These are phyloP conservation scores for Ceratothoa steindachneri DNA, from an alignment of 2,888 invertebrate genomes.

Conservation along the genomic window DNA sequence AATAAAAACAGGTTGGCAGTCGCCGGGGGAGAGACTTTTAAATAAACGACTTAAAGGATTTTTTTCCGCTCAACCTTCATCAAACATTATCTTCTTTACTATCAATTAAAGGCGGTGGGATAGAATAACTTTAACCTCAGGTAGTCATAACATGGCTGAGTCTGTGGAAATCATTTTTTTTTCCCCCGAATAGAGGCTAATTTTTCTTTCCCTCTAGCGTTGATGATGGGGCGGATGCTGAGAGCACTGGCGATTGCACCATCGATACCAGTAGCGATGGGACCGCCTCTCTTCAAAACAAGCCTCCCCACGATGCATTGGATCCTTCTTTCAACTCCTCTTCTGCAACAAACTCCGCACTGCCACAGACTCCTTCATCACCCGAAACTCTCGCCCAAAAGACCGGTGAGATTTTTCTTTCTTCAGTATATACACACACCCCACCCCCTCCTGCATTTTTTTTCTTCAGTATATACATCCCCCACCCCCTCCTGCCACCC, in stretches of 20 bases:
- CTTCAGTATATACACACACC: too few relatives aligned
- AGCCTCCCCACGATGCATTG: constrained; percentile 1
- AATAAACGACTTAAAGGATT: too few relatives aligned
- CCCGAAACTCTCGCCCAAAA: constrained; percentile 41
- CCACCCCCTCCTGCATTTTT: background rate
- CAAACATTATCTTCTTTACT: too few relatives aligned
- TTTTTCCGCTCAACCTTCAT: too few relatives aligned
- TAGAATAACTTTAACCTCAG: too few relatives aligned
- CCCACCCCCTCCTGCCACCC: background rate
- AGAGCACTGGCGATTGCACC: constrained; percentile 23
- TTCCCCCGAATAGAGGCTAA: too few relatives aligned
- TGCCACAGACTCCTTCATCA: constrained; percentile 26
- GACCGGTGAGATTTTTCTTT: constrained; percentile 31
- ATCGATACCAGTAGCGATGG: constrained; percentile 19
- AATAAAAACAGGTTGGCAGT: too few relatives aligned
- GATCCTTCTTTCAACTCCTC: constrained; percentile 1
- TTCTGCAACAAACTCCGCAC: background rate
- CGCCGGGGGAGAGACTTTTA: too few relatives aligned
- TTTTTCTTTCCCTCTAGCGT: constrained; percentile 19
- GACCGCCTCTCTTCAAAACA: constrained; percentile 17
- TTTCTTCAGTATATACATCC: too few relatives aligned
- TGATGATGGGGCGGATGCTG: constrained; percentile 29
- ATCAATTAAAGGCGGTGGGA: too few relatives aligned
- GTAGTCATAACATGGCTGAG: too few relatives aligned
- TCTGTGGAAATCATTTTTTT: too few relatives aligned